Conservation (phyloP, 2,113 vertebrate species). For the Apodemus sylvaticus region DNA sequence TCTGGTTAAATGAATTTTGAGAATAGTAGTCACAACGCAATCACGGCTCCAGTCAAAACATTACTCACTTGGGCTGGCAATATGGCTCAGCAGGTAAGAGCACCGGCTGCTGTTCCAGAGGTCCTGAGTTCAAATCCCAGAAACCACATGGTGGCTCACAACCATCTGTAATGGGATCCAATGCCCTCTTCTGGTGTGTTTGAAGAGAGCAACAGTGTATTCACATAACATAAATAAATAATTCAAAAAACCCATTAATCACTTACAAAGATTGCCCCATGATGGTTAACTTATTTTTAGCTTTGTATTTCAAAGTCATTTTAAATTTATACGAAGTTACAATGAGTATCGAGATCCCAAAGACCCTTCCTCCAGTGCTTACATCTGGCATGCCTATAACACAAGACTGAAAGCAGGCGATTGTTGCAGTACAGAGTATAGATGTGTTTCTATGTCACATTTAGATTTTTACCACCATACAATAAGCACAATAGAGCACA, state of each 20-base stretch:
- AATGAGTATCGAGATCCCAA: neutral
- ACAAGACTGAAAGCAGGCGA: too few relatives aligned
- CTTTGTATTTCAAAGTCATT: conserved; percentile 2
- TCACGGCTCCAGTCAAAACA: neutral
- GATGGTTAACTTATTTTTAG: neutral
- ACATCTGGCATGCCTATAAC: neutral
- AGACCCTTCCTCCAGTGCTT: neutral
- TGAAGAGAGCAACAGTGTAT: too few relatives aligned
- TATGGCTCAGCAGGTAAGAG: too few relatives aligned
- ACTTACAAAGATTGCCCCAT: neutral
- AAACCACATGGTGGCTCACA: too few relatives aligned
- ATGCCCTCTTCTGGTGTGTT: too few relatives aligned
- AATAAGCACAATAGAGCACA: neutral
- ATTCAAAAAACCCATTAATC: neutral
- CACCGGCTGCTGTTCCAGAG: too few relatives aligned
- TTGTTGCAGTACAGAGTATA: too few relatives aligned
- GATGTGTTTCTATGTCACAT: neutral
- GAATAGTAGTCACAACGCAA: neutral
- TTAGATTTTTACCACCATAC: neutral
- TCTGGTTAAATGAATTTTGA: neutral
- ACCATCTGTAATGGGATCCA: too few relatives aligned
- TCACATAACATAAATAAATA: too few relatives aligned
- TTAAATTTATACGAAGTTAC: neutral
- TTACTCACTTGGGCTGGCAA: neutral
- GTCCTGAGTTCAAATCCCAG: too few relatives aligned